phyloP scores from a whole-genome alignment of 2,888 invertebrate genomes.

The Archaeoteleia sp. region DNA sequence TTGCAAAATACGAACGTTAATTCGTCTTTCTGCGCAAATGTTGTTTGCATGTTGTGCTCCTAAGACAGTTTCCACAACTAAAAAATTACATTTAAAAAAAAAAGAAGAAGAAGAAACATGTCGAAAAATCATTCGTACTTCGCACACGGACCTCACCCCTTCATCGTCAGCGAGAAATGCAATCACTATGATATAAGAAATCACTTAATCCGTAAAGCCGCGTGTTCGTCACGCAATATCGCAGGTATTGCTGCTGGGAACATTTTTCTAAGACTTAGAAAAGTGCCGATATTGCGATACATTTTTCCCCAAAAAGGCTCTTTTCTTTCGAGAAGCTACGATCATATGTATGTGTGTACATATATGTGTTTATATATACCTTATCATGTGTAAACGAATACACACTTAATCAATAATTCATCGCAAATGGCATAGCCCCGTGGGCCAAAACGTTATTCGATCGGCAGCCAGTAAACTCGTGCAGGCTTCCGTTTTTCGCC shows the following conservation, averaged over 20 bases:
- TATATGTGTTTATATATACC: no score
- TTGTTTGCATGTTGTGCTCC: no score
- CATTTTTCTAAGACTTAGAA: conserved; percentile 27
- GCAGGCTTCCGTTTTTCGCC: conserved; percentile 16
- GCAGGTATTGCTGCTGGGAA: neutral
- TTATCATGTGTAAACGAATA: conserved; percentile 41
- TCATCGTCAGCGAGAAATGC: conserved; percentile 30
- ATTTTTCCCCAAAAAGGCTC: conserved; percentile 1
- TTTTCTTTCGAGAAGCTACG: conserved; percentile 24
- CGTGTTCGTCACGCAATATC: neutral
- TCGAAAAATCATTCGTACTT: conserved; percentile 11
- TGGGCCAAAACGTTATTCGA: conserved; percentile 31
- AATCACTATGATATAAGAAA: conserved; percentile 1
- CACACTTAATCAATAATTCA: conserved; percentile 38
- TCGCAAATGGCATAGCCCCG: conserved; percentile 41
- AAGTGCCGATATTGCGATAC: conserved; percentile 4
- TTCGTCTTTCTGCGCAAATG: neutral
- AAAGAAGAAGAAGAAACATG: neutral
- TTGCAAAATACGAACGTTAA: conserved; percentile 24
- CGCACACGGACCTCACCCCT: conserved; percentile 11
- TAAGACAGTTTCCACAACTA: neutral
- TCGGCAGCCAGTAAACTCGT: conserved; percentile 27
- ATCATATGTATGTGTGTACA: conserved; percentile 16
- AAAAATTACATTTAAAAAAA: conserved; percentile 6
- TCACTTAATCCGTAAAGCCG: conserved; percentile 1